Evolutionary conservation across 2,888 invertebrate genomes (phyloP), one percentile per base, ranked within the genome.

Genomic region (Chymomyza amoena): DNA sequence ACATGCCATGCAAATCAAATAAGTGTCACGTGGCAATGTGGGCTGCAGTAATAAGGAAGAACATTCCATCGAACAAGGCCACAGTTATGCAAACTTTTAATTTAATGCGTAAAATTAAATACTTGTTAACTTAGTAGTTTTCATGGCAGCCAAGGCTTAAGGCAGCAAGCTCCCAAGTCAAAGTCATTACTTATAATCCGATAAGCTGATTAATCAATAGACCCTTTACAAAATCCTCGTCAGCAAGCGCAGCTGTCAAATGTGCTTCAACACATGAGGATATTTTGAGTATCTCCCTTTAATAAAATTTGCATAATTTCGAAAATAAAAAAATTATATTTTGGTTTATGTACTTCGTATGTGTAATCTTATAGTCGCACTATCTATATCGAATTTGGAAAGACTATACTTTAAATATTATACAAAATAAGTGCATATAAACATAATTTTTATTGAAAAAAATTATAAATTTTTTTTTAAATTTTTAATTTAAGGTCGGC

Each of bases 91-190:
- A 45, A 25, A 66, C 16, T 68, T 61, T 50, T 56, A 64, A 62
- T 62, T 70, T 61, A 72, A 72, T 6, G 9, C 32, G 32, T 32
- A 5, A 7, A 32, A 25, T 25, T 1, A 1, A 25, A 25, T 25
- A 25, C 25, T 25, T 25, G 2, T 25, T 25, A 25, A 25, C 25
- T 4, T 25, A 25, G 25, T 25, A 25, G 25, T 25, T 75, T 64
- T 57, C 57, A 61, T 67, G 69, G 51, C 78, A 75, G 71, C 73
- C 75, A 75, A 56, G 50, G 20, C 45, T 9, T 6, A 9, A 36
- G 6, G 36, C 36, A 36, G 9, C 39, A 13, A n/a, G n/a, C n/a
- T n/a, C n/a, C n/a, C 13, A 45, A 45, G 4, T 45, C 39, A 13
- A 10, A 36, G 36, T 13, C 39, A 45, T 45, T 15, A 45, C 1